These are phyloP conservation scores for Acleris holmiana DNA, from an alignment of 2,888 invertebrate species.

Conservation along the genomic window DNA sequence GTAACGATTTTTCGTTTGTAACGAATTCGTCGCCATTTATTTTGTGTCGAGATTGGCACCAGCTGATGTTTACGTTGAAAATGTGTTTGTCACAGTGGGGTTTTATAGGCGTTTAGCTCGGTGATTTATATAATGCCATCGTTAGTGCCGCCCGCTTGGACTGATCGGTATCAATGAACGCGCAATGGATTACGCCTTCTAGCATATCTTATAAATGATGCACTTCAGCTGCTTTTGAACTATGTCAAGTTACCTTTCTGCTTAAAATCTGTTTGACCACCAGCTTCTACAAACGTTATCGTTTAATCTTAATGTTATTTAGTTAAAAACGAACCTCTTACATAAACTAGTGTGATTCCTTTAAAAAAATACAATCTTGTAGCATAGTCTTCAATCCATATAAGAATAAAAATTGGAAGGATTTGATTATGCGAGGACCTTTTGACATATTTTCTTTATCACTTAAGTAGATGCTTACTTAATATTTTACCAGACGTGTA, in stretches of 20 bases:
- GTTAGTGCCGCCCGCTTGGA: conserved; percentile 28
- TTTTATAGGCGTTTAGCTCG: conserved; percentile 43
- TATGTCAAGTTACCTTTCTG: not conserved
- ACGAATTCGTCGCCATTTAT: conserved; percentile 58
- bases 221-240: not conserved
- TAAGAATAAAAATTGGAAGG: no score
- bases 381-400: no score
- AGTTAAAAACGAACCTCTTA: no score
- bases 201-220: not conserved
- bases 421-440: no score
- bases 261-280: no score
- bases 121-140: conserved; percentile 29
- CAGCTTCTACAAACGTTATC: no score
- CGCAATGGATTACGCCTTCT: not conserved
- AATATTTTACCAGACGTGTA: not conserved
- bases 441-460: no score
- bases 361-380: no score
- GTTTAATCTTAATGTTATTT: no score
- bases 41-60: conserved; percentile 53
- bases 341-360: no score
- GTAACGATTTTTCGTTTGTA: conserved; percentile 61
- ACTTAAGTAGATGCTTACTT: no score
- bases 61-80: conserved; percentile 53
- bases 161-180: conserved; percentile 10
- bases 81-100: conserved; percentile 48